A percentile compares a stretch with the other conserved stretches of the same genome.
These are phyloP conservation scores for Nymphicus hollandicus DNA, from an alignment of 2,113 vertebrate genomes.

Conservation along the genomic window DNA sequence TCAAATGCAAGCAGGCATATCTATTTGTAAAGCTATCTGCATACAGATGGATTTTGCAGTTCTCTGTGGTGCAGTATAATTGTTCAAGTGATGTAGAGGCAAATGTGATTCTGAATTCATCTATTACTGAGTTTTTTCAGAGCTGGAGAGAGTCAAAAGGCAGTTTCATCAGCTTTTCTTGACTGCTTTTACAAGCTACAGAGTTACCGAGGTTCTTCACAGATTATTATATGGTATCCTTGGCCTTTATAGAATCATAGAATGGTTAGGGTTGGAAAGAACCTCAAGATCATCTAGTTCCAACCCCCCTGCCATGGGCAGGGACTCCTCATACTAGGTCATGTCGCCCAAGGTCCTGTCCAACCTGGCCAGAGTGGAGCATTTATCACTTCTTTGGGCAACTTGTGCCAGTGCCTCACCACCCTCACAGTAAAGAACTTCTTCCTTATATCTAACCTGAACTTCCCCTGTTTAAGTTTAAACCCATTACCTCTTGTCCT, in stretches of 20 bases:
- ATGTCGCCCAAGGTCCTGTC: neutral
- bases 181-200: neutral
- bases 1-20: neutral
- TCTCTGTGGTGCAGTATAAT: neutral
- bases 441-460: neutral
- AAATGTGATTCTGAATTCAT: neutral
- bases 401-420: neutral
- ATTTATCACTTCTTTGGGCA: neutral
- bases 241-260: neutral
- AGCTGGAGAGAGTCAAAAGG: neutral
- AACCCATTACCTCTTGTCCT: neutral
- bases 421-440: neutral
- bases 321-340: neutral
- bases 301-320: neutral
- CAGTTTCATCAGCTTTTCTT: neutral
- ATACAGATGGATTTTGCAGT: neutral
- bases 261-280: neutral
- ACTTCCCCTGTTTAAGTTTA: neutral
- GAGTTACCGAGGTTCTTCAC: neutral
- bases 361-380: neutral
- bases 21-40: neutral
- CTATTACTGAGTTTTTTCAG: neutral
- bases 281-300: neutral
- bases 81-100: neutral
- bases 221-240: neutral